Evolutionary conservation across 2,888 invertebrate species (phyloP).

Genomic region (Osmoderma eremita): DNA sequence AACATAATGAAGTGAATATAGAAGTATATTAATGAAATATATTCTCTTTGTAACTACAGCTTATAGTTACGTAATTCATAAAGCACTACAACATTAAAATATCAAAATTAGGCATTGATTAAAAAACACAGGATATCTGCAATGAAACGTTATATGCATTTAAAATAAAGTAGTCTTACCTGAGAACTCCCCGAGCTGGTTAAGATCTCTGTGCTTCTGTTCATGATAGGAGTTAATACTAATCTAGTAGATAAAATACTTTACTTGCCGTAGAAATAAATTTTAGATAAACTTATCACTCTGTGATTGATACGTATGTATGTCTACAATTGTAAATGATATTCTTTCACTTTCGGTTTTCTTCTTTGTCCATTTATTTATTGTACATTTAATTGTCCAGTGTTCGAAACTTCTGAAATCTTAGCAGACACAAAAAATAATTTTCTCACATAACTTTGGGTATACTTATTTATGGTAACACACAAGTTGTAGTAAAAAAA

Average conservation of each 20-base stretch:
- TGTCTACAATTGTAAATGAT: slow-evolving; percentile 13
- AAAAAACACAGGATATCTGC: neutral
- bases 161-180: slow-evolving; percentile 33
- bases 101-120: neutral
- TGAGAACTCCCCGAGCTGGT: slow-evolving; percentile 38
- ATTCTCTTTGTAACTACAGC: neutral
- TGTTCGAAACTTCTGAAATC: no score
- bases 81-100: neutral
- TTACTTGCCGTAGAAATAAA: slow-evolving; percentile 14
- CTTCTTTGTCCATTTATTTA: slow-evolving; percentile 4
- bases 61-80: neutral
- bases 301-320: slow-evolving; percentile 3
- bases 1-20: no score
- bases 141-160: neutral
- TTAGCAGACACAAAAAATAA: neutral
- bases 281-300: slow-evolving; percentile 33
- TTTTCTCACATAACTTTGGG: neutral
- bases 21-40: neutral
- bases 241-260: slow-evolving; percentile 1
- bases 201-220: slow-evolving; percentile 48
- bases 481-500: slow-evolving; percentile 15
- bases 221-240: slow-evolving; percentile 28
- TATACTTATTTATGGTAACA: neutral
- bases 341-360: slow-evolving; percentile 17
- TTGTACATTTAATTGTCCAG: neutral